phyloP scores from a whole-genome alignment of 2,113 vertebrate genomes.

The Lasiurus cinereus region DNA sequence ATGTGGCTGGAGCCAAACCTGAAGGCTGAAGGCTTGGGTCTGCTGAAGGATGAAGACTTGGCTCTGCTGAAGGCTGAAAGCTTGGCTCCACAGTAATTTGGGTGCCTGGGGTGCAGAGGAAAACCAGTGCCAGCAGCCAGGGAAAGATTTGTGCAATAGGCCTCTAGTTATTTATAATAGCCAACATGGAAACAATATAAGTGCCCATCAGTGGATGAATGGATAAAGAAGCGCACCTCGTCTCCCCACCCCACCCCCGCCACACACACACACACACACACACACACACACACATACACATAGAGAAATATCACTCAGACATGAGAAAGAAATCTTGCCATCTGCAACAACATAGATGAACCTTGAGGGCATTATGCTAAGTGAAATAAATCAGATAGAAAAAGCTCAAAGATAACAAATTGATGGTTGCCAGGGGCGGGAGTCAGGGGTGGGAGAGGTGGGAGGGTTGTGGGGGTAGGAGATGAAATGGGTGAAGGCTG shows the following conservation, averaged over 20 bases:
- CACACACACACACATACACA: not conserved
- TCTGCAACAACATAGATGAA: not conserved
- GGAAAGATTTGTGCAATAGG: too few species aligned
- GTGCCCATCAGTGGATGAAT: not conserved
- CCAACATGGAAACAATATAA: not conserved
- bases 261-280: not conserved
- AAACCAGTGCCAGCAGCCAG: too few species aligned
- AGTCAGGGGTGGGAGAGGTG: not conserved
- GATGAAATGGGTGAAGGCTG: not conserved
- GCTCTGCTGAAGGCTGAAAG: too few species aligned
- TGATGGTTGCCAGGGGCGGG: not conserved
- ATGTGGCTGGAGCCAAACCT: too few species aligned
- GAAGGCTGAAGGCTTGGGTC: too few species aligned
- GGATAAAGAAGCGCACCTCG: not conserved
- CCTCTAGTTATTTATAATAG: not conserved
- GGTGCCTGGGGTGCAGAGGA: too few species aligned
- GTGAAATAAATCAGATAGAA: not conserved
- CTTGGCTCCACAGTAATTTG: too few species aligned
- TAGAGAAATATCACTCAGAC: not conserved
- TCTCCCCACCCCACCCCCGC: too few species aligned
- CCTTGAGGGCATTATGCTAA: not conserved
- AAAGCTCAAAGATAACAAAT: not conserved
- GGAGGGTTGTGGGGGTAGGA: too few species aligned
- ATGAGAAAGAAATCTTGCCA: not conserved
- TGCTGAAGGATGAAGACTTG: too few species aligned